Evolutionary conservation across 2,888 invertebrate genomes (phyloP).

Genomic region (Aphidoletes aphidimyza): DNA sequence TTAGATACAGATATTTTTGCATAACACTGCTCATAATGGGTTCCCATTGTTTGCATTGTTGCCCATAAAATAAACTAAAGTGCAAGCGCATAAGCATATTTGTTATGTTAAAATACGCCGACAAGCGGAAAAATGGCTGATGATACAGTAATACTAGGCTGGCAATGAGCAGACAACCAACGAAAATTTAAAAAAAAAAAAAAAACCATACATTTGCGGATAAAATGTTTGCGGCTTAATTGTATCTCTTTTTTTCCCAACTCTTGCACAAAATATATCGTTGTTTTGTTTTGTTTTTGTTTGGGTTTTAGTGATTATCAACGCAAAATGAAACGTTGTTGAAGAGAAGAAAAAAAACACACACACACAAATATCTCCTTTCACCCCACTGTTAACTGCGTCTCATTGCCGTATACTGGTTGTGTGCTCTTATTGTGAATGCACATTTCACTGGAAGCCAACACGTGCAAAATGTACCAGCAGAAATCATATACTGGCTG

Average conservation of each 20-base stretch:
- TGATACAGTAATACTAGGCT: constrained; percentile 27
- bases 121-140: constrained; percentile 26
- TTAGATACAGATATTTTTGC: too few species aligned
- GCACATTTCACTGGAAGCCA: neutral
- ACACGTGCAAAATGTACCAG: constrained; percentile 1
- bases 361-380: too few species aligned
- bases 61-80: neutral
- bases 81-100: neutral
- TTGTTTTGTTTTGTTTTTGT: neutral
- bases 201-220: constrained; percentile 1
- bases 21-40: too few species aligned
- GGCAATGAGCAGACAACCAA: neutral
- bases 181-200: too few species aligned
- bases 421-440: neutral
- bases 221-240: constrained; percentile 12
- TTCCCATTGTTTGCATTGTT: neutral
- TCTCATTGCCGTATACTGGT: neutral
- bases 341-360: too few species aligned
- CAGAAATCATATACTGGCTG: neutral
- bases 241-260: neutral
- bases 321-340: constrained; percentile 9
- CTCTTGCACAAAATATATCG: neutral
- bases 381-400: neutral
- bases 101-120: neutral
- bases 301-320: neutral